These are phyloP conservation scores for Channallabes apus DNA, from an alignment of 2,797 vertebrate species.

Conservation along the genomic window DNA sequence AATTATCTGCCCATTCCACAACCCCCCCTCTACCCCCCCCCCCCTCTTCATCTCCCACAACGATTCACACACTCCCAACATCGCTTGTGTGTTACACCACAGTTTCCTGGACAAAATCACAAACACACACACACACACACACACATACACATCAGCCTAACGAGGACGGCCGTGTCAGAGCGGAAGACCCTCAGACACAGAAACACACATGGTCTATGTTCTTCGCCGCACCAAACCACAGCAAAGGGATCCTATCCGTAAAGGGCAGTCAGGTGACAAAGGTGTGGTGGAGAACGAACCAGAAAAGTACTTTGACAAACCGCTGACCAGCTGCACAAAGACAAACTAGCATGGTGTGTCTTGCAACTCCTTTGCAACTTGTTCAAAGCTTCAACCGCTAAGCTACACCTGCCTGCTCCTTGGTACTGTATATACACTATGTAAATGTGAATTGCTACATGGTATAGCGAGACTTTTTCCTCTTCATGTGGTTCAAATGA, in stretches of 20 bases:
- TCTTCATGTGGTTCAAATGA: background rate
- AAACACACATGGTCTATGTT: constrained; percentile 32
- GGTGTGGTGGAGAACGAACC: background rate
- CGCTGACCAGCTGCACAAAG: constrained; percentile 13
- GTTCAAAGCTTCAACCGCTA: no score
- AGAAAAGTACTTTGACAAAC: constrained; percentile 11
- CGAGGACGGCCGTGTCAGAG: constrained; percentile 55
- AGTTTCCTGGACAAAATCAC: constrained; percentile 59
- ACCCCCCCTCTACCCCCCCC: no score
- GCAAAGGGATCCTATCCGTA: constrained; percentile 58
- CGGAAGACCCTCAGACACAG: constrained; percentile 52
- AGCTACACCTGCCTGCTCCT: background rate
- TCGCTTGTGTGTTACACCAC: constrained; percentile 56
- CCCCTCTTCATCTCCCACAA: no score
- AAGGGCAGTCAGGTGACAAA: constrained; percentile 18
- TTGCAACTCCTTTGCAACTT: background rate
- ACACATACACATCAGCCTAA: constrained; percentile 54
- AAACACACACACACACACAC: constrained; percentile 9
- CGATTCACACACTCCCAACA: background rate
- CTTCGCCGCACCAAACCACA: constrained; percentile 62
- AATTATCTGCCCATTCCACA: background rate
- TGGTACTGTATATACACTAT: no score
- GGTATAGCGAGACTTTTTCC: background rate
- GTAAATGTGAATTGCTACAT: background rate
- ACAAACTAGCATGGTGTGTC: background rate